These are phyloP conservation scores for Meiosimyza decipiens DNA, from an alignment of 2,888 invertebrate genomes.

Conservation along the genomic window DNA sequence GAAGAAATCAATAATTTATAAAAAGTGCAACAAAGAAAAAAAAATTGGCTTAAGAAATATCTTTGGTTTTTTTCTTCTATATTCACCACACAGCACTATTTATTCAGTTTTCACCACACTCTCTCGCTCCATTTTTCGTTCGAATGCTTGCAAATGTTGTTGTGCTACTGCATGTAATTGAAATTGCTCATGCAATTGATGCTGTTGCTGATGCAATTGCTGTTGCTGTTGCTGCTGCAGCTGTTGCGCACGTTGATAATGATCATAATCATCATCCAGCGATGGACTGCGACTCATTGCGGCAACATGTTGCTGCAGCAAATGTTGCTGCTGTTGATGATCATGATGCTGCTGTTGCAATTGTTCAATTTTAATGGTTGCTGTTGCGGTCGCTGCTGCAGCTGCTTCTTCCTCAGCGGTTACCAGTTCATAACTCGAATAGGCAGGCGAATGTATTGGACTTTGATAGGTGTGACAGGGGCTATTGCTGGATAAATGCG, in stretches of 20 bases:
- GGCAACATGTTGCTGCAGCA: constrained; percentile 52
- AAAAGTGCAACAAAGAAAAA: background rate
- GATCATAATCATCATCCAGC: constrained; percentile 62
- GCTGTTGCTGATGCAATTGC: constrained; percentile 45
- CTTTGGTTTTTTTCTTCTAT: constrained; percentile 29
- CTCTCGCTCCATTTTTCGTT: constrained; percentile 60
- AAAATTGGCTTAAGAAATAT: constrained; percentile 23
- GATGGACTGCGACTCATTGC: constrained; percentile 61
- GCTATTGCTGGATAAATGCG: constrained; percentile 42
- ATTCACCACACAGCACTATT: background rate
- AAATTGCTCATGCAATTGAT: constrained; percentile 56
- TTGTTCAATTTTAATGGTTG: constrained; percentile 52
- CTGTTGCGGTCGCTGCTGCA: constrained; percentile 26
- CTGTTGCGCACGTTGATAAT: constrained; percentile 46
- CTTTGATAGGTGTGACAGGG: constrained; percentile 20
- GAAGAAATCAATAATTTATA: background rate
- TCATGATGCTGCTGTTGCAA: constrained; percentile 47
- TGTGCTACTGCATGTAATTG: constrained; percentile 55
- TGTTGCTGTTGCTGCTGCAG: constrained; percentile 54
- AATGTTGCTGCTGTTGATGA: constrained; percentile 49
- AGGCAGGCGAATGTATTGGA: constrained; percentile 43
- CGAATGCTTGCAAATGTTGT: constrained; percentile 58
- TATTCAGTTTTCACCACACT: constrained; percentile 65
- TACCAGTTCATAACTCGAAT: constrained; percentile 43
- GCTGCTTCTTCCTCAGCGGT: constrained; percentile 39